A percentile compares a stretch with the other conserved stretches of the same genome.
Conservation (phyloP, 2,888 invertebrate genomes). For the Hemicrepidius hirtus region DNA sequence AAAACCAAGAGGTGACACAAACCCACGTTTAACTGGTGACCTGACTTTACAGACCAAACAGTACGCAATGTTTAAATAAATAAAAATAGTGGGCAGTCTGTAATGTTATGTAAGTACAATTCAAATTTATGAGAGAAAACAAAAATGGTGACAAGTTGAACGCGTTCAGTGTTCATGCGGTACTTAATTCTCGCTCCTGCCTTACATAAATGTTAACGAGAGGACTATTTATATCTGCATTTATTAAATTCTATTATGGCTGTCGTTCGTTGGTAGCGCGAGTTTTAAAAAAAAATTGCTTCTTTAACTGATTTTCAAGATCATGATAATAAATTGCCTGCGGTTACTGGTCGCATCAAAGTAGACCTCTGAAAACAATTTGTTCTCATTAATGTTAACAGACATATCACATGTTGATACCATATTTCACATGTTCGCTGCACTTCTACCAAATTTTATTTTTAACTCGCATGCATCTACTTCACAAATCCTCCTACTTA, state of each 20-base stretch:
- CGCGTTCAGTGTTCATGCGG: not conserved
- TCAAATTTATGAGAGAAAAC: conserved; percentile 26
- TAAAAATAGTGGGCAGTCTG: conserved; percentile 16
- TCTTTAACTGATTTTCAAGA: conserved; percentile 15
- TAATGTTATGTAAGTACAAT: conserved; percentile 30
- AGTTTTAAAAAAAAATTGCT: not conserved
- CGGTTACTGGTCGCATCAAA: conserved; percentile 19
- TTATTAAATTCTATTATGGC: conserved; percentile 13
- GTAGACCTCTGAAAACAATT: conserved; percentile 25
- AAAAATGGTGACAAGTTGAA: conserved; percentile 19
- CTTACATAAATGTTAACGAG: not conserved
- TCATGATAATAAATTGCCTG: not conserved
- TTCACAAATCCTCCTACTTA: conserved; percentile 36
- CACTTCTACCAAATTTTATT: conserved; percentile 29
- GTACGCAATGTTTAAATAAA: conserved; percentile 10
- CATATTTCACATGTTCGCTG: conserved; percentile 43
- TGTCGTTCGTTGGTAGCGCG: not conserved
- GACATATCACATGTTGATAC: conserved; percentile 42
- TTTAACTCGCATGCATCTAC: conserved; percentile 30
- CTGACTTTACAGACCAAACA: conserved; percentile 28
- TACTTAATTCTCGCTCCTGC: conserved; percentile 14
- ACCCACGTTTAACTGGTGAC: conserved; percentile 38
- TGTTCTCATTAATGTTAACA: conserved; percentile 46
- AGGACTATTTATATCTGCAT: conserved; percentile 17
- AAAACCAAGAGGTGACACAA: conserved; percentile 27